Percentiles rank a stretch among this genome's conserved stretches.
Evolutionary conservation across 2,888 invertebrate species (phyloP).

Genomic region (Holacanthella duospinosa): DNA sequence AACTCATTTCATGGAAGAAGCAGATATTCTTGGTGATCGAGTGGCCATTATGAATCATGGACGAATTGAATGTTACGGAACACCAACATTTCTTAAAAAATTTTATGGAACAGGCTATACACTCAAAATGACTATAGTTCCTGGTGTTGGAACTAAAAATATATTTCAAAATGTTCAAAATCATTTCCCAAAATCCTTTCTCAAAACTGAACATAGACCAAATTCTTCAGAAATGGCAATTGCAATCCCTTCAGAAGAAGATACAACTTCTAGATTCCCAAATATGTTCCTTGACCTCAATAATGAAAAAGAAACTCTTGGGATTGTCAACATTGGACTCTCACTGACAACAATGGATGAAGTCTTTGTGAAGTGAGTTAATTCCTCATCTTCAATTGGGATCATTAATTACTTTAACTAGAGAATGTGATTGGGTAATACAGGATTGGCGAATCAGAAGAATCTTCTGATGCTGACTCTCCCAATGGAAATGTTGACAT

Average conservation of each 20-base stretch:
- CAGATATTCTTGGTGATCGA: conserved; percentile 78
- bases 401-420: neutral
- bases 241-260: conserved; percentile 47
- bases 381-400: neutral
- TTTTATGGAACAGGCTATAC: conserved; percentile 40
- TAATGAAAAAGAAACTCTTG: conserved; percentile 47
- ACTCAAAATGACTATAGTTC: conserved; percentile 5
- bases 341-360: conserved; percentile 87
- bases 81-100: conserved; percentile 68
- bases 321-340: conserved; percentile 65
- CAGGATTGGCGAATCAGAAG: conserved; percentile 9
- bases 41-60: conserved; percentile 75
- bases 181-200: conserved; percentile 41
- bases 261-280: conserved; percentile 49
- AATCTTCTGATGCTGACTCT: neutral
- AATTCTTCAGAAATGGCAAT: conserved; percentile 45
- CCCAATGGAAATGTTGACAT: neutral
- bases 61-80: conserved; percentile 62
- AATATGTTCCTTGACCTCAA: conserved; percentile 56
- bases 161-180: conserved; percentile 41
- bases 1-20: conserved; percentile 93
- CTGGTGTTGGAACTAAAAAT: neutral
- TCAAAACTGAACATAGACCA: conserved; percentile 15
- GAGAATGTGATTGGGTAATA: no score
- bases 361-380: conserved; percentile 74